Conservation (phyloP, 2,888 invertebrate species). For the Drosophila greeni region DNA sequence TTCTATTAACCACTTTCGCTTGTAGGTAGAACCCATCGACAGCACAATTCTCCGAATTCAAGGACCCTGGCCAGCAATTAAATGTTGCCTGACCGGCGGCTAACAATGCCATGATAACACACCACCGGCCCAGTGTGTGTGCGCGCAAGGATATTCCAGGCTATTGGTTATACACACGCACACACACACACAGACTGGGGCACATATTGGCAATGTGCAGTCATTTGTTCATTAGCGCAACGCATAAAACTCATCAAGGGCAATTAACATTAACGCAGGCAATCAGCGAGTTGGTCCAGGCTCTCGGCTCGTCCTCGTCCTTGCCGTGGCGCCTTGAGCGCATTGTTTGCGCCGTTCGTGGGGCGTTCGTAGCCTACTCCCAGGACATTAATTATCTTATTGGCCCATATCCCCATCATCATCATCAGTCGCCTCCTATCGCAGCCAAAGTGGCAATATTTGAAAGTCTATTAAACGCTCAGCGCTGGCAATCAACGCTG, state of each 20-base stretch:
- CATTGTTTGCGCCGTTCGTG: slow-evolving; percentile 4
- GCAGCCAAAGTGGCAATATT: slow-evolving; percentile 67
- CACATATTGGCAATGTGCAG: slow-evolving; percentile 67
- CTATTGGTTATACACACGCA: slow-evolving; percentile 17
- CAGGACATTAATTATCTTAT: slow-evolving; percentile 68
- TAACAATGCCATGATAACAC: slow-evolving; percentile 18
- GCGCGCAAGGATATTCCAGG: slow-evolving; percentile 30
- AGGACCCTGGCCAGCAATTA: slow-evolving; percentile 51
- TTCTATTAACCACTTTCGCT: slow-evolving; percentile 53
- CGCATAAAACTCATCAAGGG: slow-evolving; percentile 74
- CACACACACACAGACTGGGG: slow-evolving; percentile 36
- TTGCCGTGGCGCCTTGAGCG: slow-evolving; percentile 49
- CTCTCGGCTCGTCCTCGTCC: slow-evolving; percentile 29
- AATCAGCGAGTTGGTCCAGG: slow-evolving; percentile 54
- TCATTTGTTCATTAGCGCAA: slow-evolving; percentile 71
- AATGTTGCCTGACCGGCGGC: slow-evolving; percentile 32
- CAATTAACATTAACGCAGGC: slow-evolving; percentile 73
- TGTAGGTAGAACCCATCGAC: slow-evolving; percentile 9
- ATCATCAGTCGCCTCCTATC: slow-evolving; percentile 3
- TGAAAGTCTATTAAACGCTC: slow-evolving; percentile 68
- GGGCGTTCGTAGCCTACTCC: slow-evolving; percentile 39
- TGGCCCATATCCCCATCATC: slow-evolving; percentile 36
- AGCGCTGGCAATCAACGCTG: slow-evolving; percentile 52
- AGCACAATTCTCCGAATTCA: slow-evolving; percentile 16
- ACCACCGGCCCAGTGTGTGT: neutral